A percentile compares a stretch with the other conserved stretches of the same genome.
Conservation (phyloP, 2,888 invertebrate species). For the Scaeva pyrastri region DNA sequence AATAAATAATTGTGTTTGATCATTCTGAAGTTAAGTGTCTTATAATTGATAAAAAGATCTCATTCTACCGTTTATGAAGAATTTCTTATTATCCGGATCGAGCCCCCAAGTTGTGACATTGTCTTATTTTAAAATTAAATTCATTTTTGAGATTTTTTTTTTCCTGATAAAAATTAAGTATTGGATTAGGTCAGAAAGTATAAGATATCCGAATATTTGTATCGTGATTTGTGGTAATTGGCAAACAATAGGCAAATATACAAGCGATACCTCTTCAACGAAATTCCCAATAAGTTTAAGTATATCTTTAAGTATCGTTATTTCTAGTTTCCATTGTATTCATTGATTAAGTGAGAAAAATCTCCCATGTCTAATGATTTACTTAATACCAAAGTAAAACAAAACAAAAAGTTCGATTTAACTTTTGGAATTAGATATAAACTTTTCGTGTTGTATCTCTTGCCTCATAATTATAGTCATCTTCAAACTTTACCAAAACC, state of each 20-base stretch:
- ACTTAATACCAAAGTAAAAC: conserved; percentile 31
- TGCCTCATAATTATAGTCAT: conserved; percentile 43
- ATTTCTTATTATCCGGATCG: not conserved
- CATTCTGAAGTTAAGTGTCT: conserved; percentile 2
- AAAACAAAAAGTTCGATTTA: conserved; percentile 34
- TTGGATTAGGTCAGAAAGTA: no score
- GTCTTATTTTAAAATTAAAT: no score
- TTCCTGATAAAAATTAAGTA: no score
- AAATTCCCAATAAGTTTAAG: conserved; percentile 22
- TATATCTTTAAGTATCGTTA: not conserved
- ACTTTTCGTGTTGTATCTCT: conserved; percentile 49
- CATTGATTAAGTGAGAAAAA: conserved; percentile 51
- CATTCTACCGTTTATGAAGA: not conserved
- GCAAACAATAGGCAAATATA: no score
- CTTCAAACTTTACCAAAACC: conserved; percentile 50
- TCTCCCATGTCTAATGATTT: conserved; percentile 25
- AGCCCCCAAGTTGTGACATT: not conserved
- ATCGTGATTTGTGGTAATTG: no score
- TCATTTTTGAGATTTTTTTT: no score
- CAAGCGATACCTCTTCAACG: no score
- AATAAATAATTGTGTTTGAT: conserved; percentile 8
- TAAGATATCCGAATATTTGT: no score
- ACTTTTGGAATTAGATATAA: conserved; percentile 55
- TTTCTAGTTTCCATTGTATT: conserved; percentile 19
- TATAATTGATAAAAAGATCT: not conserved